Evolutionary conservation across 2,888 invertebrate genomes (phyloP), one percentile per base, ranked within the genome.

Genomic region (Chrysolina americana): DNA sequence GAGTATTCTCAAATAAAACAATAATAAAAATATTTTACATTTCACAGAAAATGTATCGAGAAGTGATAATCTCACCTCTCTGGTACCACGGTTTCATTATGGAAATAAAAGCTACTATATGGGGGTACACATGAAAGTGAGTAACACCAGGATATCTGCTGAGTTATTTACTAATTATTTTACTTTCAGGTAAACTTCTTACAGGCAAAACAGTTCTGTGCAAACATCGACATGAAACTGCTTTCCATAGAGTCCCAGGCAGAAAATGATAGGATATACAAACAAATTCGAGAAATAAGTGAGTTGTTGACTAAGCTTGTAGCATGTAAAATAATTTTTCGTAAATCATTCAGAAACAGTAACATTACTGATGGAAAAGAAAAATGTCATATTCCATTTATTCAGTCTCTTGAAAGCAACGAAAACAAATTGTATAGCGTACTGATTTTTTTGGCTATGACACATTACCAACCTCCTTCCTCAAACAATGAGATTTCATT

Each of bases 141-240:
- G 44, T 68, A 23, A 0, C 0, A 36, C 36, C 36, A 36, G 8
- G 4, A 36, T 36, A 6, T 6, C 4, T 8, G 36, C 3, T 0
- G 36, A 36, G 8, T 36, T 28, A 28, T 28, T 28, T 2, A 28
- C 5, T 5, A 28, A 28, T 36, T 8, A 36, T 36, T 70, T 62
- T 36, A 8, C 10, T 71, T 72, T 28, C 11, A 76, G 75, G 68
- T 68, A 1, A 53, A 70, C 1, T 71, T 68, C 21, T 17, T 76
- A 11, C 76, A 76, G 59, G 76, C 76, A 1, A 41, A 66, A 23
- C 65, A 72, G 28, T 72, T 74, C 36, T 76, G 76, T 48, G 66
- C 62, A 19, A 72, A 70, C 21, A 64, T 76, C 19, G 71, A 74
- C 36, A 74, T 76, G 76, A 64, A 41, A 41, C 47, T 76, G 0